Percentiles rank a stretch among this genome's conserved stretches.
Conservation (phyloP, 1,140 invertebrate genomes). For the Gonioctena quinquepunctata region DNA sequence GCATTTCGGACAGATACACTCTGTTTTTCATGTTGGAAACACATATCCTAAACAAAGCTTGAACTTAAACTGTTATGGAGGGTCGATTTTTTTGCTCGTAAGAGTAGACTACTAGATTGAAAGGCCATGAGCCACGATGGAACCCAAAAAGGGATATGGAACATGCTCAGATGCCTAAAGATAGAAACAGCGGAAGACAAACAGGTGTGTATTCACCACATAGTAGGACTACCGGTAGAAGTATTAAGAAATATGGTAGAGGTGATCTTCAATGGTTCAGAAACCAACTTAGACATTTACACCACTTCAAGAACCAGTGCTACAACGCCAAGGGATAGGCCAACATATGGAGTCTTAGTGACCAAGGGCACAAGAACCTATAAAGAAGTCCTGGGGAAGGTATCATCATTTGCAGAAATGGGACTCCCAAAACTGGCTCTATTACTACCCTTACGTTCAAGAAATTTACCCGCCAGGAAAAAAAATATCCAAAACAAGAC, state of each 20-base stretch:
- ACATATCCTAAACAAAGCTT: too few species aligned
- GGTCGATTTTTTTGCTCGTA: too few species aligned
- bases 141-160: conserved; percentile 5
- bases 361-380: not conserved
- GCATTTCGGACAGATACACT: too few species aligned
- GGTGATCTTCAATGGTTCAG: conserved; percentile 7
- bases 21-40: too few species aligned
- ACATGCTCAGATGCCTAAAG: not conserved
- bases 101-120: conserved; percentile 17
- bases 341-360: not conserved
- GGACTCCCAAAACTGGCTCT: too few species aligned
- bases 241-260: conserved; percentile 21
- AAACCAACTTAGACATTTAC: conserved; percentile 8
- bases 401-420: too few species aligned
- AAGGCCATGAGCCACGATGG: not conserved
- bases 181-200: not conserved
- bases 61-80: too few species aligned
- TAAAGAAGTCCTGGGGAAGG: not conserved
- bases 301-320: not conserved
- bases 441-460: too few species aligned
- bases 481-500: too few species aligned
- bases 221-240: not conserved
- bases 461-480: too few species aligned
- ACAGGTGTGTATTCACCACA: too few species aligned
- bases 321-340: not conserved